phyloP scores from a whole-genome alignment of 2,888 invertebrate genomes.

The Argyresthia goedartella region DNA sequence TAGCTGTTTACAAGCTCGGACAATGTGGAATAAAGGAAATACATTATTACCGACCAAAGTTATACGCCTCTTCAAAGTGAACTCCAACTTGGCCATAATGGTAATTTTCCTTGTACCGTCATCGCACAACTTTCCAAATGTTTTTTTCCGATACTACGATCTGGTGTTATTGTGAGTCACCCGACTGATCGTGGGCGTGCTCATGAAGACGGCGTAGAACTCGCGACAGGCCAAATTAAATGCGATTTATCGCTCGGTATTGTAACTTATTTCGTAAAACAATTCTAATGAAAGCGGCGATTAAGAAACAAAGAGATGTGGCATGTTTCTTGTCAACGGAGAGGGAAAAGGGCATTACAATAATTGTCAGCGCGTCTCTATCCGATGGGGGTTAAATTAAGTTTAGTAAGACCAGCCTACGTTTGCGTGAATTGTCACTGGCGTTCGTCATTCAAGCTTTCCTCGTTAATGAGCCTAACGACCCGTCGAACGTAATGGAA shows the following conservation, averaged over 20 bases:
- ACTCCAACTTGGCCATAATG: background rate
- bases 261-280: background rate
- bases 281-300: conserved; percentile 2
- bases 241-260: background rate
- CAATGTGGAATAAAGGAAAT: conserved; percentile 26
- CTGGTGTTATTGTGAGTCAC: background rate
- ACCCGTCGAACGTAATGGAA: too few species aligned
- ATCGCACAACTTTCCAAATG: conserved; percentile 3
- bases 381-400: conserved; percentile 25
- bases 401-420: conserved; percentile 16
- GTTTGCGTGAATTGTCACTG: background rate
- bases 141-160: background rate
- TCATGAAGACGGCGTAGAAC: too few species aligned
- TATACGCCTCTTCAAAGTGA: conserved; percentile 12
- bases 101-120: background rate
- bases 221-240: too few species aligned
- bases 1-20: conserved; percentile 23
- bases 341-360: conserved; percentile 22
- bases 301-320: conserved; percentile 14
- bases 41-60: conserved; percentile 34
- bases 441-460: background rate
- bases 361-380: conserved; percentile 10
- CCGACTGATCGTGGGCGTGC: too few species aligned
- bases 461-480: background rate
- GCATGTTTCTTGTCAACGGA: conserved; percentile 10